phyloP scores from a whole-genome alignment of 2,113 vertebrate genomes.

The Rutilus rutilus region DNA sequence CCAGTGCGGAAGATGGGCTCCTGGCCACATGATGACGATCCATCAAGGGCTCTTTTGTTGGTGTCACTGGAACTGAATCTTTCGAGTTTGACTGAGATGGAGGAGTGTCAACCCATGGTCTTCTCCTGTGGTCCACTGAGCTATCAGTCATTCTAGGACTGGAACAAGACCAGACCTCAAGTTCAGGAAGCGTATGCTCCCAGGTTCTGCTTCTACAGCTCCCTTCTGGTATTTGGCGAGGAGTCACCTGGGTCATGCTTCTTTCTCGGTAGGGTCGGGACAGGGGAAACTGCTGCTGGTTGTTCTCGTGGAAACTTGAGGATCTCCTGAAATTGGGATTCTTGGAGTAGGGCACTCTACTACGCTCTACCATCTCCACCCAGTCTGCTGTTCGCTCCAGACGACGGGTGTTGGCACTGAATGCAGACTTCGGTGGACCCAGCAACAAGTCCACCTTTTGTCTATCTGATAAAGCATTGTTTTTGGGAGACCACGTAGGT shows the following conservation, averaged over 20 bases:
- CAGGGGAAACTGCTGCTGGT: slow-evolving; percentile 73
- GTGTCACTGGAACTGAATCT: slow-evolving; percentile 39
- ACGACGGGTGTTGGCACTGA: slow-evolving; percentile 72
- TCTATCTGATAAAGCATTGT: slow-evolving; percentile 66
- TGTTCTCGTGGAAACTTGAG: slow-evolving; percentile 89
- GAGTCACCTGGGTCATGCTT: slow-evolving; percentile 87
- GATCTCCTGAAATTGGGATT: slow-evolving; percentile 87
- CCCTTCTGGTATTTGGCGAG: slow-evolving; percentile 78
- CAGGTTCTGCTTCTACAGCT: slow-evolving; percentile 72
- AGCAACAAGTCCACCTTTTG: slow-evolving; percentile 71
- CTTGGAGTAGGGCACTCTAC: slow-evolving; percentile 67
- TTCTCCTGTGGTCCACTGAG: slow-evolving; percentile 55
- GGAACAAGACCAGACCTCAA: slow-evolving; percentile 63
- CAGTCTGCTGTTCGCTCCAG: slow-evolving; percentile 80
- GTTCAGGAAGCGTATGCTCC: slow-evolving; percentile 79
- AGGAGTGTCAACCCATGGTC: slow-evolving; percentile 59
- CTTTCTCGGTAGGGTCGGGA: slow-evolving; percentile 87
- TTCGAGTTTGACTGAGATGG: slow-evolving; percentile 56
- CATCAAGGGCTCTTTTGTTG: slow-evolving; percentile 65
- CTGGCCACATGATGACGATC: slow-evolving; percentile 52
- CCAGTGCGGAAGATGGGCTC: slow-evolving; percentile 55
- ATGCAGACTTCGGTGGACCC: slow-evolving; percentile 68
- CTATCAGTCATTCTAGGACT: slow-evolving; percentile 63
- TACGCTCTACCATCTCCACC: slow-evolving; percentile 81
- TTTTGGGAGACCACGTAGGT: slow-evolving; percentile 53